Conservation (phyloP, 2,797 vertebrate species). For the Lemur catta region DNA sequence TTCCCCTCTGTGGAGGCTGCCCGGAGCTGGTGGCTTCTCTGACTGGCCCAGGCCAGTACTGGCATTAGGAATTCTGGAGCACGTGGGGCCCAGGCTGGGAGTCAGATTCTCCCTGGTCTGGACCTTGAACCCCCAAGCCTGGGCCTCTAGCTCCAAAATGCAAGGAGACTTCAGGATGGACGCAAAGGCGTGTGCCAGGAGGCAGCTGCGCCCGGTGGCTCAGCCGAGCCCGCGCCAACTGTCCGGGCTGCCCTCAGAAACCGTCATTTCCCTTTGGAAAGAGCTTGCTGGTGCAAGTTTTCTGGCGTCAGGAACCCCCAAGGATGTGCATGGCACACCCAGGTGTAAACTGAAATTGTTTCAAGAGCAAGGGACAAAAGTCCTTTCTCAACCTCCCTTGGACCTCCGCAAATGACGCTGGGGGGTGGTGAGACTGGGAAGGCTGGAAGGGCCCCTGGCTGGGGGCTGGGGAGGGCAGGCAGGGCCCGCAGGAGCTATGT, state of each 20-base stretch:
- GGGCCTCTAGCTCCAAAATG: background rate
- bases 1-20: background rate
- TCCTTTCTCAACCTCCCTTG: background rate
- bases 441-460: background rate
- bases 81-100: background rate
- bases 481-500: background rate
- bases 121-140: background rate
- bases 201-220: accelerated
- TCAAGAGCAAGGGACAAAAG: background rate
- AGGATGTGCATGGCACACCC: background rate
- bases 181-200: accelerated
- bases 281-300: background rate
- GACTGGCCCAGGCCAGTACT: background rate
- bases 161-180: too few relatives aligned
- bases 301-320: background rate
- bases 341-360: background rate
- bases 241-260: background rate
- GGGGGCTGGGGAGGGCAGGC: background rate
- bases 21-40: background rate
- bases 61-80: background rate
- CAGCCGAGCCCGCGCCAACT: accelerated
- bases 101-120: background rate
- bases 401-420: background rate
- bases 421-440: background rate
- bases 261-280: background rate